A percentile compares a stretch with the other conserved stretches of the same genome.
These are phyloP conservation scores for Protophormia terraenovae DNA, from an alignment of 2,888 invertebrate genomes.

Conservation along the genomic window DNA sequence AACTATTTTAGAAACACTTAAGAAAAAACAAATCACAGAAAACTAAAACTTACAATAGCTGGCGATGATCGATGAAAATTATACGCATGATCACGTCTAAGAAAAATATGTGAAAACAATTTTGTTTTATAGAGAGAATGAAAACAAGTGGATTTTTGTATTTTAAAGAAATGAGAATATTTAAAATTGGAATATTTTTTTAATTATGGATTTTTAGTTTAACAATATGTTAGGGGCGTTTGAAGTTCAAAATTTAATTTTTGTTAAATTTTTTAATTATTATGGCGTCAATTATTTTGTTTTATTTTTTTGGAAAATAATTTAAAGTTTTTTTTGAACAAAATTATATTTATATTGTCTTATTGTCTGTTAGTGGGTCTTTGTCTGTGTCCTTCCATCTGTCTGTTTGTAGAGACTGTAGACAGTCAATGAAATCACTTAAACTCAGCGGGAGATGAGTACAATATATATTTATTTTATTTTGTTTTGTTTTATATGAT, in stretches of 20 bases:
- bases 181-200: background rate
- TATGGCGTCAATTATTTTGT: constrained; percentile 58
- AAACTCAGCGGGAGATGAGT: constrained; percentile 77
- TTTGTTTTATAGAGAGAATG: background rate
- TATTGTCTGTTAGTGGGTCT: constrained; percentile 27
- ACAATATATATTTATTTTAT: constrained; percentile 45
- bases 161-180: constrained; percentile 12
- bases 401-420: constrained; percentile 64
- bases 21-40: background rate
- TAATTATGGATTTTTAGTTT: constrained; percentile 23
- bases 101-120: constrained; percentile 13
- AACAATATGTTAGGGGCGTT: constrained; percentile 38
- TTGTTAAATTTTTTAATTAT: constrained; percentile 44
- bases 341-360: constrained; percentile 14
- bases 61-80: constrained; percentile 62
- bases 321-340: background rate
- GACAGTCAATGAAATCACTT: constrained; percentile 73
- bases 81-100: constrained; percentile 55
- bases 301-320: constrained; percentile 11
- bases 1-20: constrained; percentile 25
- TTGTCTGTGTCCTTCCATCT: constrained; percentile 49
- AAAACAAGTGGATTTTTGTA: constrained; percentile 23
- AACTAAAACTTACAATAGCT: constrained; percentile 9
- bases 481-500: constrained; percentile 67
- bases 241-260: background rate